These are phyloP conservation scores for Hyla sarda DNA, from an alignment of 2,113 vertebrate species.

Conservation along the genomic window DNA sequence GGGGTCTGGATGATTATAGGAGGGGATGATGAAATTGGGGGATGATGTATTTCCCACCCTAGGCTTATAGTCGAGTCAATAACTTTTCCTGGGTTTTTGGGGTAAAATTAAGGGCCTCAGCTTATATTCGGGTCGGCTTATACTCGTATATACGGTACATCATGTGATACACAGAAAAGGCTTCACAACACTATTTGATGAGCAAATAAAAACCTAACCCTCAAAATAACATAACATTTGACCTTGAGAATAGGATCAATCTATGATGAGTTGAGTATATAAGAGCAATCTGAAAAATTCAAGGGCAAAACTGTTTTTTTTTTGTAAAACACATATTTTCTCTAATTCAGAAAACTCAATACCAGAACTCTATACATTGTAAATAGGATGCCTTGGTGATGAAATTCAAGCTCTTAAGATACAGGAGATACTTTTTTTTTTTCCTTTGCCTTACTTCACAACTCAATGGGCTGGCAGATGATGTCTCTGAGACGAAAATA, in stretches of 20 bases:
- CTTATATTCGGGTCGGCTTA: too few relatives aligned
- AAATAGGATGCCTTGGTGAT: conserved; percentile 9
- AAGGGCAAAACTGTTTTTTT: conserved; percentile 2
- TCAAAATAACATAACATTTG: not conserved
- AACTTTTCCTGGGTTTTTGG: too few relatives aligned
- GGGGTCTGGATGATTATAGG: too few relatives aligned
- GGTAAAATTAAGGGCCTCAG: too few relatives aligned
- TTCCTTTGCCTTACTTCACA: not conserved
- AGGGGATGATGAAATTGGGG: too few relatives aligned
- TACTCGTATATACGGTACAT: too few relatives aligned
- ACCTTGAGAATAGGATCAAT: not conserved
- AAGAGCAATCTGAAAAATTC: not conserved
- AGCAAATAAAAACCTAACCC: not conserved
- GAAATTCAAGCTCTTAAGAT: conserved; percentile 31
- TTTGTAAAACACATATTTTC: not conserved
- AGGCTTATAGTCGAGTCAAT: too few relatives aligned
- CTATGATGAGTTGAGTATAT: not conserved
- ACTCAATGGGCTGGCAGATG: conserved; percentile 63
- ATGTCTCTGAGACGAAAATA: conserved; percentile 66
- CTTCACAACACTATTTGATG: not conserved
- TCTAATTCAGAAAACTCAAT: not conserved
- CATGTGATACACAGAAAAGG: too few relatives aligned
- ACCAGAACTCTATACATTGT: not conserved
- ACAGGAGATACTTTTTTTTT: conserved; percentile 31
- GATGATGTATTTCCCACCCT: too few relatives aligned